Percentiles rank a stretch among this genome's conserved stretches.
These are phyloP conservation scores for Petrocephalus zakoni DNA, from an alignment of 2,113 vertebrate species.

Conservation along the genomic window DNA sequence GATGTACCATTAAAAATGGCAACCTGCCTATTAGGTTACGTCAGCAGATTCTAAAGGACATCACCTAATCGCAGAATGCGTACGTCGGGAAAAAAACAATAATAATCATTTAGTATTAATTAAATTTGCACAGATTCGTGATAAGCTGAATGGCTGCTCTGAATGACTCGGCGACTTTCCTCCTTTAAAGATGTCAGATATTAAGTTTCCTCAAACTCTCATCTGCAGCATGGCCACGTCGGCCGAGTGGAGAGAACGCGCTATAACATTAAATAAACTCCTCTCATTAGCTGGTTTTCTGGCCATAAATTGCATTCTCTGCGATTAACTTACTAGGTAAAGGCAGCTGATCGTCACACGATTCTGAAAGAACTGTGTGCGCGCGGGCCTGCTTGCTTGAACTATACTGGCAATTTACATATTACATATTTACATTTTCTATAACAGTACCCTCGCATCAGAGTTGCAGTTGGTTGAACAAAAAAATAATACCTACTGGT, in stretches of 20 bases:
- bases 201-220: not conserved
- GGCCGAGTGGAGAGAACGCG: not conserved
- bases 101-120: not conserved
- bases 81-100: not conserved
- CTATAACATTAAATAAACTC: not conserved
- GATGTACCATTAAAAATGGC: not conserved
- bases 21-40: not conserved
- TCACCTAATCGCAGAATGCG: not conserved
- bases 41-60: not conserved
- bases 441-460: not conserved
- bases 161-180: not conserved
- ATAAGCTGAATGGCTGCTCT: not conserved
- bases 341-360: not conserved
- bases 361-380: not conserved
- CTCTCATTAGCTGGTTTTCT: not conserved
- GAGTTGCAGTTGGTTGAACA: not conserved
- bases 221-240: not conserved
- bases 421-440: not conserved
- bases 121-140: not conserved
- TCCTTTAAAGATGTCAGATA: not conserved
- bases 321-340: not conserved
- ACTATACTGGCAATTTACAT: no score
- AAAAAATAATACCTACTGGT: slow-evolving; percentile 70
- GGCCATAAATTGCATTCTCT: not conserved
- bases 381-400: not conserved